Evolutionary conservation across 2,888 invertebrate species (phyloP).

Genomic region (Aleiodes leptofemur): DNA sequence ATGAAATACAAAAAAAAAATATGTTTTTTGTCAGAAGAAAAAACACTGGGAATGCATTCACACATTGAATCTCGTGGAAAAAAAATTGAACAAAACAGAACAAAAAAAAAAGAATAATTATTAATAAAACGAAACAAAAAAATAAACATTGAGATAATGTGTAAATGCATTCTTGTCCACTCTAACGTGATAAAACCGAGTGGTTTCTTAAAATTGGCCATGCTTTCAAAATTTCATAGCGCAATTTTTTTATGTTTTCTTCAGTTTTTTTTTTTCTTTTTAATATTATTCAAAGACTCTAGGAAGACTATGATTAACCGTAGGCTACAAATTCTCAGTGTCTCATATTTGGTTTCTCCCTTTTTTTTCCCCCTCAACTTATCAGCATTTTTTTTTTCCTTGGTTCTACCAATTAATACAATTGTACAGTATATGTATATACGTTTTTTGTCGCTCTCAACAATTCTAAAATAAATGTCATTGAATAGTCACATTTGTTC

Average conservation of each 20-base stretch:
- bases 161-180: constrained; percentile 36
- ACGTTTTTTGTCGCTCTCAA: constrained; percentile 18
- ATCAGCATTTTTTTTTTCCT: constrained; percentile 10
- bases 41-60: constrained; percentile 22
- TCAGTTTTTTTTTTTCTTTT: constrained; percentile 53
- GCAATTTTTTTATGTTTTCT: not conserved
- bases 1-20: constrained; percentile 18
- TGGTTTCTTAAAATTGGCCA: constrained; percentile 57
- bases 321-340: constrained; percentile 69
- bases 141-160: constrained; percentile 50
- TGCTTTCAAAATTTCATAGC: constrained; percentile 53
- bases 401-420: constrained; percentile 56
- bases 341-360: constrained; percentile 53
- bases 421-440: constrained; percentile 42
- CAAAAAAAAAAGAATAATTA: constrained; percentile 60
- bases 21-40: not conserved
- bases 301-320: constrained; percentile 75
- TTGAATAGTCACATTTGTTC: constrained; percentile 13
- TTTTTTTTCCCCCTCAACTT: not conserved
- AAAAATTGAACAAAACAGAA: constrained; percentile 52
- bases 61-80: constrained; percentile 45
- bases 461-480: not conserved
- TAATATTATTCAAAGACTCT: constrained; percentile 64
- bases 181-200: constrained; percentile 38
- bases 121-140: constrained; percentile 47